These are phyloP conservation scores for Orchestia grillus DNA, from an alignment of 1,140 invertebrate genomes.

Conservation along the genomic window DNA sequence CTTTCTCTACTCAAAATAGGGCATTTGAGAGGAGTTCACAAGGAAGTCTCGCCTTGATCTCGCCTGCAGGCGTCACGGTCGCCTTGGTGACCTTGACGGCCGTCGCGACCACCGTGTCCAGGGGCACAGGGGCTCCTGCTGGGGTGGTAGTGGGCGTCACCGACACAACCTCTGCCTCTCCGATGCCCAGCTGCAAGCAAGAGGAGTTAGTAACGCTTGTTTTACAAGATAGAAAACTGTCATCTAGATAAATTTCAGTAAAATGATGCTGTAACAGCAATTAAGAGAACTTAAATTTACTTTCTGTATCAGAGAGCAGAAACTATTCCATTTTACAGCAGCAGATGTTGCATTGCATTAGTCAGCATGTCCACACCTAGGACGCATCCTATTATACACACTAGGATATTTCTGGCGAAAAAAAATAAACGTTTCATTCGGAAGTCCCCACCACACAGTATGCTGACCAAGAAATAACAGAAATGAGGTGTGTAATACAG, in stretches of 20 bases:
- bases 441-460: too few species aligned
- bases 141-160: constrained; percentile 76
- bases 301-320: too few species aligned
- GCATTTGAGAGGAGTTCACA: neutral
- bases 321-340: too few species aligned
- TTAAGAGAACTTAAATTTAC: too few species aligned
- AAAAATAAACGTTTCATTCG: too few species aligned
- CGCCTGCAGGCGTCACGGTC: constrained; percentile 71
- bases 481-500: too few species aligned
- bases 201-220: neutral
- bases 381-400: too few species aligned
- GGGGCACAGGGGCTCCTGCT: constrained; percentile 65
- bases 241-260: neutral
- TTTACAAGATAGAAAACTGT: neutral
- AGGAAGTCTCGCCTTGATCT: constrained; percentile 74
- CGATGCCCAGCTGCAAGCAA: constrained; percentile 58
- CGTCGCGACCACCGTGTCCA: constrained; percentile 60
- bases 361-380: too few species aligned
- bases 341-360: too few species aligned
- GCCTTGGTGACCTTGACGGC: constrained; percentile 64
- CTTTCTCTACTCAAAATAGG: too few species aligned
- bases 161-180: constrained; percentile 71
- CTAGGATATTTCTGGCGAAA: too few species aligned
- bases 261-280: neutral
- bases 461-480: too few species aligned